A percentile compares a stretch with the other conserved stretches of the same genome.
phyloP scores from a whole-genome alignment of 1,140 invertebrate genomes.

The Pentalonia nigronervosa region DNA sequence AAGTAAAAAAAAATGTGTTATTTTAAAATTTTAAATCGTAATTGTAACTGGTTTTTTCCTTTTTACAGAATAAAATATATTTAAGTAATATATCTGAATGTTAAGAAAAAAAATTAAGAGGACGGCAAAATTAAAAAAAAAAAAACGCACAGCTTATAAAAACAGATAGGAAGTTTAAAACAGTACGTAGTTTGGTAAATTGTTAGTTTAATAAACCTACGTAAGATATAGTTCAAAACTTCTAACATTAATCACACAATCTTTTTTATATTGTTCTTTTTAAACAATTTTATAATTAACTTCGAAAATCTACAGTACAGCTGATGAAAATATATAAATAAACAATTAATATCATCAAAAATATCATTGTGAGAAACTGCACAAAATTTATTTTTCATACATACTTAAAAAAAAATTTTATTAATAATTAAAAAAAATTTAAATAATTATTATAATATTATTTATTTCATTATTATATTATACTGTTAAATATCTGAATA shows the following conservation, averaged over 20 bases:
- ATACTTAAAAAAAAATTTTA: neutral
- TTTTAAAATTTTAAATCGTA: neutral
- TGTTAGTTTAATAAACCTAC: neutral
- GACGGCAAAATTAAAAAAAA: neutral
- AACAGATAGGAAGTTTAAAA: neutral
- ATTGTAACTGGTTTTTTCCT: neutral
- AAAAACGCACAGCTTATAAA: neutral
- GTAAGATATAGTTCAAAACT: neutral
- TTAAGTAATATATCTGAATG: neutral
- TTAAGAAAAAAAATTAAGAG: neutral
- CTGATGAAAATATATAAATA: neutral
- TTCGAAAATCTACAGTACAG: neutral
- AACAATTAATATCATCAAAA: neutral
- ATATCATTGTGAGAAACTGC: neutral
- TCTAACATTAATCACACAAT: neutral
- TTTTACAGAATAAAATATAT: neutral
- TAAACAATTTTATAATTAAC: neutral
- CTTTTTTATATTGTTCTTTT: neutral
- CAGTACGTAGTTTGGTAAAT: neutral
- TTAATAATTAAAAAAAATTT: neutral
- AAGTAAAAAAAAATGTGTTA: neutral
- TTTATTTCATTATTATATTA: neutral
- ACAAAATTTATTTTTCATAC: neutral
- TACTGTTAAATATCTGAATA: neutral
- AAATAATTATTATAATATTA: neutral